phyloP scores from a whole-genome alignment of 2,888 invertebrate genomes.

The Deroplatys truncata region DNA sequence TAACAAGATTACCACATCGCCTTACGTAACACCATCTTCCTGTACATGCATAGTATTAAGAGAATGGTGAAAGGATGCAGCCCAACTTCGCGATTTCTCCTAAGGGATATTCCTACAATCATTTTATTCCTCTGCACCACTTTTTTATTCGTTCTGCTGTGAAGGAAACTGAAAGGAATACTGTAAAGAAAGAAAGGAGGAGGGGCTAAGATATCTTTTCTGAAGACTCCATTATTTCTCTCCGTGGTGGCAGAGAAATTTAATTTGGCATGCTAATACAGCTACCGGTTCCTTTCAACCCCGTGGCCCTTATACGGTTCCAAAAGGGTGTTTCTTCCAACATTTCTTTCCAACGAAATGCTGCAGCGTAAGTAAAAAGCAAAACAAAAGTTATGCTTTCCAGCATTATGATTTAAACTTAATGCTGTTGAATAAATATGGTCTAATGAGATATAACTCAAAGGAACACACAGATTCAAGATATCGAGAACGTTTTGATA shows the following conservation, averaged over 20 bases:
- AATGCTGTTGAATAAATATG: neutral
- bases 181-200: neutral
- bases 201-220: neutral
- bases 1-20: neutral
- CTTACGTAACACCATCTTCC: neutral
- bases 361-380: neutral
- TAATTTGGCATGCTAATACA: neutral
- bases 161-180: neutral
- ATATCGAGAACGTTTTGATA: too few species aligned
- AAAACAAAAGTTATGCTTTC: neutral
- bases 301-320: neutral
- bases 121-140: neutral
- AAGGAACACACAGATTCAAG: neutral
- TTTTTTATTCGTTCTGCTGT: neutral
- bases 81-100: neutral
- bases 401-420: neutral
- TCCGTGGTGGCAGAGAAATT: neutral
- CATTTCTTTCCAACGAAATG: neutral
- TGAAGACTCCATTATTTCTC: neutral
- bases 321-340: neutral
- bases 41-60: neutral
- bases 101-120: neutral
- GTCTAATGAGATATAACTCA: neutral
- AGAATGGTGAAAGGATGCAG: neutral
- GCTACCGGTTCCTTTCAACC: neutral